A percentile compares a stretch with the other conserved stretches of the same genome.
These are phyloP conservation scores for Protosalanx chinensis DNA, from an alignment of 2,797 vertebrate species.

Conservation along the genomic window DNA sequence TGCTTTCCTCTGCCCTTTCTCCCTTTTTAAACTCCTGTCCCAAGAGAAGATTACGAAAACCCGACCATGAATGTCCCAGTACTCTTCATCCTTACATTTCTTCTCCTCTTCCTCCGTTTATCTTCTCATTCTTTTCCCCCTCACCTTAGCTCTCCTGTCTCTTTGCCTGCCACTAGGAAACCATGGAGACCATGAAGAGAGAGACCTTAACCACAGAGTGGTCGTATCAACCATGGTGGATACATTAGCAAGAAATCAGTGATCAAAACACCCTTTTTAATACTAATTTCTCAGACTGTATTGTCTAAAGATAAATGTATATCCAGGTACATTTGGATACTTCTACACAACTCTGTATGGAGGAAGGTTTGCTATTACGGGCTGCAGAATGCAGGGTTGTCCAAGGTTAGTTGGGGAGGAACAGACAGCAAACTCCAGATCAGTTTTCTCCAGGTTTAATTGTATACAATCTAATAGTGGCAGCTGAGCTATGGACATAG, in stretches of 20 bases:
- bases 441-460: slow-evolving; percentile 31
- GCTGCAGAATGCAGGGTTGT: background rate
- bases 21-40: no score
- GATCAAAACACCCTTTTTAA: no score
- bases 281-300: no score
- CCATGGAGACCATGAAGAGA: background rate
- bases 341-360: background rate
- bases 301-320: no score
- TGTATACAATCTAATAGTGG: slow-evolving; percentile 42
- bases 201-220: background rate
- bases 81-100: background rate
- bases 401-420: no score
- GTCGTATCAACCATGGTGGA: background rate
- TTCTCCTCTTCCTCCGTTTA: background rate
- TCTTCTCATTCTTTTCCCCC: background rate
- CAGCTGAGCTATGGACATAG: slow-evolving; percentile 17
- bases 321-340: background rate
- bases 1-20: background rate
- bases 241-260: no score
- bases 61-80: background rate
- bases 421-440: no score
- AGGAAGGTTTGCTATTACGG: no score
- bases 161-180: background rate
- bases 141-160: background rate
- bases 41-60: no score